Evolutionary conservation across 2,888 invertebrate species (phyloP).

Genomic region (Trissoscelio sp.): DNA sequence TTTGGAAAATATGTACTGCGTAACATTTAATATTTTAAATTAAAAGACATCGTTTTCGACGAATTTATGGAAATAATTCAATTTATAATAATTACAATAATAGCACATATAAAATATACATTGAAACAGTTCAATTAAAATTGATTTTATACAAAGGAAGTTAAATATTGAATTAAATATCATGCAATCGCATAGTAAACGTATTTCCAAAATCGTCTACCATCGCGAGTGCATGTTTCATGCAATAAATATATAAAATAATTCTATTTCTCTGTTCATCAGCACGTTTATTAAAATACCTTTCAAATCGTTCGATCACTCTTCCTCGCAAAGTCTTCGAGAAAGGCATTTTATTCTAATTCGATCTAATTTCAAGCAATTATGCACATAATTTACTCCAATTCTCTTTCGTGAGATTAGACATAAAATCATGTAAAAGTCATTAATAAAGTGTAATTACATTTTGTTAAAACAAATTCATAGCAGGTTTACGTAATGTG

Average conservation of each 20-base stretch:
- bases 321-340: background rate
- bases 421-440: background rate
- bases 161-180: background rate
- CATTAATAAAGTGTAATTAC: too few species aligned
- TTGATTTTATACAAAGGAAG: background rate
- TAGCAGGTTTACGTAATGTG: too few species aligned
- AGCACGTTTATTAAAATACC: background rate
- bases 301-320: background rate
- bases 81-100: background rate
- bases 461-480: too few species aligned
- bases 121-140: background rate
- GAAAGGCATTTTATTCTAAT: conserved; percentile 1
- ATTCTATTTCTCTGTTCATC: background rate
- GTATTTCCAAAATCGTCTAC: background rate
- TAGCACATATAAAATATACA: background rate
- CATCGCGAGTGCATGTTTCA: background rate
- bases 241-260: background rate
- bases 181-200: background rate
- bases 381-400: conserved; percentile 3
- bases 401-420: background rate
- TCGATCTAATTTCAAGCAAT: conserved; percentile 10
- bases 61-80: too few species aligned
- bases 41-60: too few species aligned
- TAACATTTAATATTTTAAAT: too few species aligned
- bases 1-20: too few species aligned